These are phyloP conservation scores for Coleophora flavipennella DNA, from an alignment of 2,888 invertebrate genomes.

Conservation along the genomic window DNA sequence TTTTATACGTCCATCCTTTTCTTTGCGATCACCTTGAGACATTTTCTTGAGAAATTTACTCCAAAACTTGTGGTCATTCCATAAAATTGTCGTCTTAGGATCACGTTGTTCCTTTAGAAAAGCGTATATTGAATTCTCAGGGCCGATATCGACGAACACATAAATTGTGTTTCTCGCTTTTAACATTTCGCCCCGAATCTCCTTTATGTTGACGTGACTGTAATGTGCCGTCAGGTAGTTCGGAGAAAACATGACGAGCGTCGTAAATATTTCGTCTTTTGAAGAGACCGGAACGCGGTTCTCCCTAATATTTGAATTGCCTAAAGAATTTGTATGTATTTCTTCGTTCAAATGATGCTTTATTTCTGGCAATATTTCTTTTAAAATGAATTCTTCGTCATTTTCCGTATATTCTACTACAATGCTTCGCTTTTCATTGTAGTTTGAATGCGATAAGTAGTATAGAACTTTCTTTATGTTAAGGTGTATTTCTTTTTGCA, in stretches of 20 bases:
- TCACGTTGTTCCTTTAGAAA: slow-evolving; percentile 58
- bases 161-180: slow-evolving; percentile 49
- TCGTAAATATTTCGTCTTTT: slow-evolving; percentile 26
- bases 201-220: slow-evolving; percentile 55
- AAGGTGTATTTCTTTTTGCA: slow-evolving; percentile 9
- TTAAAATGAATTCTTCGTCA: slow-evolving; percentile 50
- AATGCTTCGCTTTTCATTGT: slow-evolving; percentile 21
- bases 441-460: slow-evolving; percentile 13
- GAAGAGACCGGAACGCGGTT: slow-evolving; percentile 10
- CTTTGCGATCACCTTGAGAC: slow-evolving; percentile 20
- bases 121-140: slow-evolving; percentile 57
- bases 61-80: slow-evolving; percentile 57
- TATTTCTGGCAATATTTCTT: slow-evolving; percentile 46
- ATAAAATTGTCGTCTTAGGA: slow-evolving; percentile 37
- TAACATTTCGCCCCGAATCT: slow-evolving; percentile 54
- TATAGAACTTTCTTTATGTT: slow-evolving; percentile 30
- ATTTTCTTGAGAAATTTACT: slow-evolving; percentile 35
- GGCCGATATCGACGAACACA: slow-evolving; percentile 50
- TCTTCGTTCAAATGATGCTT: slow-evolving; percentile 29
- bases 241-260: slow-evolving; percentile 50
- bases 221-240: slow-evolving; percentile 54
- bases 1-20: slow-evolving; percentile 7
- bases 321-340: slow-evolving; percentile 22
- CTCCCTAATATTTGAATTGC: neutral
- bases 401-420: slow-evolving; percentile 38